These are phyloP conservation scores for Balaeniceps rex DNA, from an alignment of 2,113 vertebrate genomes.

Conservation along the genomic window DNA sequence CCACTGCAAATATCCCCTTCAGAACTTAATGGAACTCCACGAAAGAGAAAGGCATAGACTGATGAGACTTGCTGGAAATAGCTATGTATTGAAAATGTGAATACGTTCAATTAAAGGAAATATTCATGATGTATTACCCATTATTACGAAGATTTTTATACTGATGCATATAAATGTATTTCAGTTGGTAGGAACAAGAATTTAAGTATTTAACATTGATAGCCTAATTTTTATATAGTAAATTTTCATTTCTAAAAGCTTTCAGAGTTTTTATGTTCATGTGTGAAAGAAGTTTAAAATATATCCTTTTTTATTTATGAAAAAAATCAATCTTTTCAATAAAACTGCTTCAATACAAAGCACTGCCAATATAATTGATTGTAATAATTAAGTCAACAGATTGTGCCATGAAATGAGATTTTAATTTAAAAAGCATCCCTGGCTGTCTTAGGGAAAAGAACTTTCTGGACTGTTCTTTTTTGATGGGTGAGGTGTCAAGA, in stretches of 20 bases:
- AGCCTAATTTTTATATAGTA: slow-evolving; percentile 57
- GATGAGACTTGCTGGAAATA: background rate
- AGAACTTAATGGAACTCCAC: slow-evolving; percentile 41
- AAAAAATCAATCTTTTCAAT: slow-evolving; percentile 42
- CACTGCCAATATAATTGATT: background rate
- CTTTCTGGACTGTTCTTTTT: background rate
- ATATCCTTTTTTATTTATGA: slow-evolving; percentile 68
- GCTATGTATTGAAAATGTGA: slow-evolving; percentile 11
- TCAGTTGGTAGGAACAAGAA: slow-evolving; percentile 37
- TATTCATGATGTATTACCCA: background rate
- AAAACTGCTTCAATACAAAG: slow-evolving; percentile 51
- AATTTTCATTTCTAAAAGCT: slow-evolving; percentile 52
- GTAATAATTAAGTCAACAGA: background rate
- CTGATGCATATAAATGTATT: slow-evolving; percentile 37
- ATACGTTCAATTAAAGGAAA: background rate
- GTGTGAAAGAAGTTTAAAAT: slow-evolving; percentile 48
- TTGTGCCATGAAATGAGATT: background rate
- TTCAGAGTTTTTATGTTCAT: slow-evolving; percentile 45
- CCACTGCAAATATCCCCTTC: background rate
- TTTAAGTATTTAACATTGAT: slow-evolving; percentile 49
- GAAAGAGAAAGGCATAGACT: slow-evolving; percentile 58
- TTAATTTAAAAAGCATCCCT: background rate
- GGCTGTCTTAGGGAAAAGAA: background rate
- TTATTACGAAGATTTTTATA: slow-evolving; percentile 46
- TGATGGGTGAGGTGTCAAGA: background rate